Evolutionary conservation across 2,888 invertebrate species (phyloP).

Genomic region (Latheticus oryzae): DNA sequence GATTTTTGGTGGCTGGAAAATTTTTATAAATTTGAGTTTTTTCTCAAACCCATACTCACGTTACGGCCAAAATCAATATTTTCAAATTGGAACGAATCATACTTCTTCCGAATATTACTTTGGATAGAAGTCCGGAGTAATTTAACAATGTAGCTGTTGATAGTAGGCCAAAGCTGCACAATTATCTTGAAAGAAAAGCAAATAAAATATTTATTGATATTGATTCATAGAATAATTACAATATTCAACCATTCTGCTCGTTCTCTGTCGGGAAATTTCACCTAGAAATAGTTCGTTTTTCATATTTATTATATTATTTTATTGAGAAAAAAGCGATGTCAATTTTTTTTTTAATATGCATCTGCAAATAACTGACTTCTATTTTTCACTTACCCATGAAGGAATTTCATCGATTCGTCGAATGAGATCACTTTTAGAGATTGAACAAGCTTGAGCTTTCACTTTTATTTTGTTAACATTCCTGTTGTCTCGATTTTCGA

Average conservation of each 20-base stretch:
- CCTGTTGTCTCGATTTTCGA: slow-evolving; percentile 49
- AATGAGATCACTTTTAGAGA: slow-evolving; percentile 52
- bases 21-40: neutral
- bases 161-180: slow-evolving; percentile 55
- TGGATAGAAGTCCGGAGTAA: slow-evolving; percentile 53
- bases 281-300: slow-evolving; percentile 52
- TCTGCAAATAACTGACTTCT: no score
- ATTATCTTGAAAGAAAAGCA: slow-evolving; percentile 47
- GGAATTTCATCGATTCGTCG: slow-evolving; percentile 56
- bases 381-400: slow-evolving; percentile 52
- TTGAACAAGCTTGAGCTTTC: slow-evolving; percentile 50
- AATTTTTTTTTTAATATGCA: no score
- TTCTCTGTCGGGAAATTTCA: slow-evolving; percentile 58
- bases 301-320: no score
- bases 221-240: slow-evolving; percentile 47
- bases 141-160: slow-evolving; percentile 54
- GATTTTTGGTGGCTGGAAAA: slow-evolving; percentile 85
- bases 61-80: slow-evolving; percentile 56
- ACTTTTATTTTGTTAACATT: slow-evolving; percentile 50
- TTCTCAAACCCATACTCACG: slow-evolving; percentile 45
- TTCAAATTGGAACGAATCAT: slow-evolving; percentile 57
- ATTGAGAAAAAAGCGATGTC: slow-evolving; percentile 34
- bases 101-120: slow-evolving; percentile 56
- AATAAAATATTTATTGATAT: neutral
- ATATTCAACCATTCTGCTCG: slow-evolving; percentile 59